Conservation (phyloP, 2,888 invertebrate species). For the Ariolimax columbianus region DNA sequence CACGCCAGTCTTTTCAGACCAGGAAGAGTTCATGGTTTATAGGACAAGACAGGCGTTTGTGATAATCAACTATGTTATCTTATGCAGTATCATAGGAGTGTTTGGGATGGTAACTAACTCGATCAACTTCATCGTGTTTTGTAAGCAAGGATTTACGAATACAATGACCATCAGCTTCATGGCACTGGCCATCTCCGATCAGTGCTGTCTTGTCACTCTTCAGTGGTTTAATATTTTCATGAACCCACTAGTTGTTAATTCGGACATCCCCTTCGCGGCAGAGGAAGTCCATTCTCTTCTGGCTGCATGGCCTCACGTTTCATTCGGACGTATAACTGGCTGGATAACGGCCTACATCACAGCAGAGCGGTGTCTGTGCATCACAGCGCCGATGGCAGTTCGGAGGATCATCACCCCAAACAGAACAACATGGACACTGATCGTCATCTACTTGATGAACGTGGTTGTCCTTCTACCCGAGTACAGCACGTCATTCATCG, state of each 20-base stretch:
- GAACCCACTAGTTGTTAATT: background rate
- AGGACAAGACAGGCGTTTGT: too few relatives aligned
- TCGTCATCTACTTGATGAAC: background rate
- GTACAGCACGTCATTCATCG: background rate
- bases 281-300: background rate
- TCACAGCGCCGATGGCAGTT: background rate
- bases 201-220: background rate
- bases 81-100: background rate
- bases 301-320: background rate
- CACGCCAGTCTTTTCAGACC: too few relatives aligned
- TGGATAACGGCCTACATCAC: constrained; percentile 23
- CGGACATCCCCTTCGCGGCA: background rate
- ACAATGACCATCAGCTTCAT: constrained; percentile 13
- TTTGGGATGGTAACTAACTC: background rate
- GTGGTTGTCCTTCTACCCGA: background rate
- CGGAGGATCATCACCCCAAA: background rate
- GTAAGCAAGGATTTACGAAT: constrained; percentile 12
- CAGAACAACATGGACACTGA: background rate
- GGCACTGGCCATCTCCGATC: constrained; percentile 3
- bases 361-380: constrained; percentile 21
- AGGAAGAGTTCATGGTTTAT: too few relatives aligned
- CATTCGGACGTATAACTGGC: background rate
- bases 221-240: constrained; percentile 10
- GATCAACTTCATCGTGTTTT: constrained; percentile 12
- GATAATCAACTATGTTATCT: background rate